Percentiles rank a stretch among this genome's conserved stretches.
phyloP scores from a whole-genome alignment of 1,140 invertebrate genomes.

The Zaprionus inermis region DNA sequence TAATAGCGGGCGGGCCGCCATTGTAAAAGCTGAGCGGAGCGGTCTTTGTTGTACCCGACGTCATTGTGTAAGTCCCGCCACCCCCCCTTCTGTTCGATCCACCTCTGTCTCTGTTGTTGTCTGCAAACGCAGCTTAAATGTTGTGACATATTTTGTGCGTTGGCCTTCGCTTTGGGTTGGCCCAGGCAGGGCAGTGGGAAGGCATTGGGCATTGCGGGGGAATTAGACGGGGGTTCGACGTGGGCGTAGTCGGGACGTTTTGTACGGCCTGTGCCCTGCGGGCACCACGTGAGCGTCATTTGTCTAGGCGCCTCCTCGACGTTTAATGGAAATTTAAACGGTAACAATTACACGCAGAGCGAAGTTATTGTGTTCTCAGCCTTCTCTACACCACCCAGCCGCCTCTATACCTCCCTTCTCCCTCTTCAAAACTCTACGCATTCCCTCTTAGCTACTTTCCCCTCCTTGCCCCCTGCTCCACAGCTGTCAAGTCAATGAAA shows the following conservation, averaged over 20 bases:
- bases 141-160: conserved; percentile 72
- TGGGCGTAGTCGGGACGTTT: background rate
- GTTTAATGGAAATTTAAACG: conserved; percentile 82
- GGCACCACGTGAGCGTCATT: conserved; percentile 41
- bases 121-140: conserved; percentile 64
- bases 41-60: conserved; percentile 43
- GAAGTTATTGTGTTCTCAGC: conserved; percentile 35
- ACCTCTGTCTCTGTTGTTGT: conserved; percentile 51
- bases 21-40: conserved; percentile 12
- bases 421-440: background rate
- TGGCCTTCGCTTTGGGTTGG: background rate
- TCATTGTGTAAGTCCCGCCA: too few relatives aligned
- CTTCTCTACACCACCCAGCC: too few relatives aligned
- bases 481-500: conserved; percentile 76
- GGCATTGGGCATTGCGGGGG: too few relatives aligned
- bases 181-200: background rate
- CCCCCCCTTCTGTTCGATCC: too few relatives aligned
- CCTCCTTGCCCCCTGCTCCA: background rate
- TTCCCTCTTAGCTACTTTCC: background rate
- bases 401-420: background rate
- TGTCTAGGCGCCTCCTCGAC: conserved; percentile 42
- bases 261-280: background rate
- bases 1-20: conserved; percentile 70
- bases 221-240: too few relatives aligned
- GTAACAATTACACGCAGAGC: conserved; percentile 71